Base-by-base conservation (phyloP, 2,888 invertebrate species). In the Germaria angustata region DNA sequence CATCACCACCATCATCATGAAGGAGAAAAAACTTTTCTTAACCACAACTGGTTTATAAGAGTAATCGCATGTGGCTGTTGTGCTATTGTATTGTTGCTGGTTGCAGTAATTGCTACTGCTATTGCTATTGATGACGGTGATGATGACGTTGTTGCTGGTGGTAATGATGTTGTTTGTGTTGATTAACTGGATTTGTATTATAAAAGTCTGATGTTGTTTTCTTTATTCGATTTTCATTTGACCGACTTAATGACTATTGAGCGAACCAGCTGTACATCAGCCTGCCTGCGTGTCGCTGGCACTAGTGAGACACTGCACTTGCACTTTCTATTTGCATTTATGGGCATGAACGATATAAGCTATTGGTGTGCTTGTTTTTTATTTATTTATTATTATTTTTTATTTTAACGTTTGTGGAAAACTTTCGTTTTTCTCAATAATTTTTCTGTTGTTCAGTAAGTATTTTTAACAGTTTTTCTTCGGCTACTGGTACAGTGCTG, bases 311-410 rank as follows among this genome's bases (percentile, higher is more conserved):
- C 87, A 87, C 87, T 89, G 89, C 90, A 89, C 89, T 89, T 90
- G 90, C 89, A 89, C 89, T 89, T 89, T 89, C 89, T 89, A 88
- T 89, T 89, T 89, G 87, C 87, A 88, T 88, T 82, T 89, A 89
- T 88, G 89, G 88, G 87, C 71, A 79, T 82, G 44, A 61, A 66
- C 44, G 46, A 44, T 80, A 32, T 69, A 44, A 51, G 9, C 22
- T 49, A 24, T 61, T 17, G 41, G 36, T 55, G 32, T 28, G 68
- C 55, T 51, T 73, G 53, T 51, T 53, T 0, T 39, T 59, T 39
- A 13, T 11, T 63, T 53, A 63, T 41, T 53, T 69, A 7, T 28
- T 55, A n/a, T n/a, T n/a, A n/a, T n/a, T n/a, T n/a, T n/a, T 71
- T 41, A 63, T 65, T 75, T 75, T 44, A 73, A 24, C 53, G 46